Base-by-base conservation (phyloP, 2,888 invertebrate species). In the Hirtodrosophila trivittata region DNA sequence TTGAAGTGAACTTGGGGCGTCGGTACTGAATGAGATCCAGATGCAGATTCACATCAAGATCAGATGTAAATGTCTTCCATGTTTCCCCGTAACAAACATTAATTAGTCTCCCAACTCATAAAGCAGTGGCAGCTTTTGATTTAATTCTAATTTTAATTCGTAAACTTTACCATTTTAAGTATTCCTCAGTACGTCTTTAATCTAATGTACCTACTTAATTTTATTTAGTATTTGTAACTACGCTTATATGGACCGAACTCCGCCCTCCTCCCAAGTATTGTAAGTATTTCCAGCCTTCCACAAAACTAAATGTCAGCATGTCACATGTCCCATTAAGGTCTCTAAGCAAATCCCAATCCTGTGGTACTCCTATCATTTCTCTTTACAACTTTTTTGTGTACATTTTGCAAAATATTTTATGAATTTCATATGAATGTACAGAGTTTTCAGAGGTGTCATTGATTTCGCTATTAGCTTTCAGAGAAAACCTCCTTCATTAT, bases 121-220 rank as follows among this genome's bases (percentile, higher is more conserved):
- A 37, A 49, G 43, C 39, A 51, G 57, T 62, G 76, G 78, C 76
- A 84, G 77, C 81, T 87, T 77, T 78, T 66, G 60, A 67, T 70
- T 58, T 57, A 67, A 67, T 63, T 70, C 8, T 47, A 41, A 42
- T 51, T 58, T 68, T 50, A 45, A 39, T 64, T 56, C 16, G 32
- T 41, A 33, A 33, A 32, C 5, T 32, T 32, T 21, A 21, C 2
- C 63, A 39, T 26, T 14, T 47, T 70, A 72, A 72, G 72, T 72
- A 72, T 64, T 64, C 57, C 57, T 67, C 67, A 72, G 72, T 72
- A 64, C 42, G 60, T 62, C 68, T 45, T 52, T 66, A 64, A 70
- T 56, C 46, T 59, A 57, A 63, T 70, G 64, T 66, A 67, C 52
- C 70, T 66, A 70, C 57, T 70, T 66, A 70, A 67, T 74, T 66